A percentile compares a stretch with the other conserved stretches of the same genome.
These are phyloP conservation scores for Dendrocincla fuliginosa DNA, from an alignment of 2,797 vertebrate species.

Conservation along the genomic window DNA sequence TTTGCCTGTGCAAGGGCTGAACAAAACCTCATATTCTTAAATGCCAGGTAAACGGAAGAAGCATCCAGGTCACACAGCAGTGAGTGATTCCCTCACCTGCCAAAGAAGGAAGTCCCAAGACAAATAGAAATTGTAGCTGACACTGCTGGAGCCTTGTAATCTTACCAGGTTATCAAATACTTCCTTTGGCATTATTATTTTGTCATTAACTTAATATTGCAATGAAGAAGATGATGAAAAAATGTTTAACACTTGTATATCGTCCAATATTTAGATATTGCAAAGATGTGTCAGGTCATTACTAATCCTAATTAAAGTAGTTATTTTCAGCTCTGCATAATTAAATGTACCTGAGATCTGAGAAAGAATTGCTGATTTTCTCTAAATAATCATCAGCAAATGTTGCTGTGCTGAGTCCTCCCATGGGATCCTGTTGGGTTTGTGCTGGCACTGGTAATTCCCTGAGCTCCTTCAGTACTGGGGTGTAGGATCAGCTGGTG, in stretches of 20 bases:
- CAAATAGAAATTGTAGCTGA: neutral
- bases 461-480: neutral
- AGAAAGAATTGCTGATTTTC: neutral
- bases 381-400: neutral
- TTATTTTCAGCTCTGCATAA: constrained; percentile 32
- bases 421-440: fast-evolving
- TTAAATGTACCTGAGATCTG: constrained; percentile 38
- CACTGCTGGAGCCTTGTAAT: neutral
- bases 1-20: neutral
- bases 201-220: neutral
- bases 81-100: neutral
- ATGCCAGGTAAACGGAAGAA: neutral
- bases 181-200: neutral
- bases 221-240: neutral
- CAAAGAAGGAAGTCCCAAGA: neutral
- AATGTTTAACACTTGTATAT: neutral
- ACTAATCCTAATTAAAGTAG: constrained; percentile 14
- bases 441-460: neutral
- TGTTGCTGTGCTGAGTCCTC: neutral
- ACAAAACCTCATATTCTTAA: neutral
- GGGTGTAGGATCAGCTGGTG: neutral
- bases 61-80: neutral
- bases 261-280: neutral
- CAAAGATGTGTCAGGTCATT: constrained; percentile 3
- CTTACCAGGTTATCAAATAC: neutral